phyloP scores from a whole-genome alignment of 2,113 vertebrate species.

The Lasiurus borealis region DNA sequence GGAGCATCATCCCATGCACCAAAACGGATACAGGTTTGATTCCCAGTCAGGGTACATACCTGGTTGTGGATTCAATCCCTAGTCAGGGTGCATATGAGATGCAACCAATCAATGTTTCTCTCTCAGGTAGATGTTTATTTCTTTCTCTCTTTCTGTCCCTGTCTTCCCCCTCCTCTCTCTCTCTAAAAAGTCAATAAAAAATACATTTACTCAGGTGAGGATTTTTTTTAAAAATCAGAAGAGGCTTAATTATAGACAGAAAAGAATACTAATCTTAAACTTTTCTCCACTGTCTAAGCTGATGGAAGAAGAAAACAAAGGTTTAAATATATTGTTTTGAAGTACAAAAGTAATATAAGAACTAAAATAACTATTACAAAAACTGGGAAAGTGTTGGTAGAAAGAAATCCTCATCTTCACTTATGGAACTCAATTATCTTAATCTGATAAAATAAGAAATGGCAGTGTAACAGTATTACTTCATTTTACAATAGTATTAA shows the following conservation, averaged over 20 bases:
- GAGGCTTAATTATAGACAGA: not conserved
- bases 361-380: constrained; percentile 22
- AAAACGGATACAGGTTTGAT: not conserved
- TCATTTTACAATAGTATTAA: constrained; percentile 31
- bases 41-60: not conserved
- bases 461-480: not conserved
- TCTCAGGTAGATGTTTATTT: not conserved
- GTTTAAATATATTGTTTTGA: constrained; percentile 16
- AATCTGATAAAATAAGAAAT: constrained; percentile 47
- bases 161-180: not conserved
- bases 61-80: not conserved
- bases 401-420: constrained; percentile 41
- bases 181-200: not conserved
- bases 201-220: not conserved
- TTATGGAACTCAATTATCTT: not conserved
- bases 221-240: not conserved
- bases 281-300: constrained; percentile 40
- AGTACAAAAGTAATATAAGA: constrained; percentile 12
- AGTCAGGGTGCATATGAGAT: not conserved
- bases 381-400: not conserved
- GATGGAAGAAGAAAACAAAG: constrained; percentile 26
- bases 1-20: not conserved
- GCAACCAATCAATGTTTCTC: not conserved
- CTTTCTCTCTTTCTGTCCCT: not conserved
- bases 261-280: constrained; percentile 18